Percentiles rank a stretch among this genome's conserved stretches.
These are phyloP conservation scores for Camponotus pennsylvanicus DNA, from an alignment of 1,140 invertebrate species.

Conservation along the genomic window DNA sequence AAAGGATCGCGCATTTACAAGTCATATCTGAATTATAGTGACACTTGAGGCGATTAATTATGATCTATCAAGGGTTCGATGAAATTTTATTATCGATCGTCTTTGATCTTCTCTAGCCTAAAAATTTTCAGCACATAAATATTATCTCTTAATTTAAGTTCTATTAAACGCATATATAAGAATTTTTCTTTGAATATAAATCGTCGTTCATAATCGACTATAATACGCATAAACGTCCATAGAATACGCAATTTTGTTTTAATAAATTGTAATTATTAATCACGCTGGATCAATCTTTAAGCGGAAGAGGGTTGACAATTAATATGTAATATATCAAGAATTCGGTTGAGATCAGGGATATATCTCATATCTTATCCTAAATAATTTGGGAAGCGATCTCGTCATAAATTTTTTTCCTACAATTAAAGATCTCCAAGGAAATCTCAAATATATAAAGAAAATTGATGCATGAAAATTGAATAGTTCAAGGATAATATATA, in stretches of 20 bases:
- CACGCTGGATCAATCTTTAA: background rate
- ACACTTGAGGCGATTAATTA: background rate
- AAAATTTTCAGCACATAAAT: background rate
- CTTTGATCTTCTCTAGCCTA: background rate
- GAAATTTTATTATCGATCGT: background rate
- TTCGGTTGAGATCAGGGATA: background rate
- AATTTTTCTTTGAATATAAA: conserved; percentile 14
- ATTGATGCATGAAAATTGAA: conserved; percentile 13
- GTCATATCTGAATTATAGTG: background rate
- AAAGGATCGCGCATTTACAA: conserved; percentile 1
- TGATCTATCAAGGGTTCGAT: background rate
- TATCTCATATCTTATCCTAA: background rate
- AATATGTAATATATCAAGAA: background rate
- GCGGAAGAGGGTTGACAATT: conserved; percentile 4
- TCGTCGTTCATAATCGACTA: background rate
- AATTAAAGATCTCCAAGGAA: background rate
- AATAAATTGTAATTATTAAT: conserved; percentile 11
- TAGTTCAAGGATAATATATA: background rate
- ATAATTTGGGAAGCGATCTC: background rate
- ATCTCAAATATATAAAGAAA: background rate
- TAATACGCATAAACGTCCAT: background rate
- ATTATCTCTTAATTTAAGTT: conserved; percentile 7
- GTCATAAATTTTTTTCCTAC: background rate
- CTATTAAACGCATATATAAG: background rate
- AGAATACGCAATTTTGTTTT: conserved; percentile 5